These are phyloP conservation scores for Percopsis transmontana DNA, from an alignment of 2,113 vertebrate genomes.

Conservation along the genomic window DNA sequence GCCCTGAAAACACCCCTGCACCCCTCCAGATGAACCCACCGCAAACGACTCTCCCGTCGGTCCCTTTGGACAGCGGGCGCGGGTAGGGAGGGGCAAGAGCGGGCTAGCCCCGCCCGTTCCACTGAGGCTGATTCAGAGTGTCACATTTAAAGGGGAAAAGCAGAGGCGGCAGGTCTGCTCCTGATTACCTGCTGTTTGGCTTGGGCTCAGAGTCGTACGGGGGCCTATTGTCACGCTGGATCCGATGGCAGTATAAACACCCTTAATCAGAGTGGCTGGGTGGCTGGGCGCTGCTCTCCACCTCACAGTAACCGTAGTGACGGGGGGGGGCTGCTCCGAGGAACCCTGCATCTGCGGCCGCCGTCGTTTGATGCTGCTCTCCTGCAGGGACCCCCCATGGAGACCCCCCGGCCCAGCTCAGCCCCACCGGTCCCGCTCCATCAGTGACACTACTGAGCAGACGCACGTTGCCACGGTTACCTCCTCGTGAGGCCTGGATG, in stretches of 20 bases:
- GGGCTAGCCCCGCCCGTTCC: conserved; percentile 58
- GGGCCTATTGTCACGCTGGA: conserved; percentile 70
- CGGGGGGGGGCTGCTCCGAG: too few species aligned
- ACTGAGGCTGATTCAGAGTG: conserved; percentile 63
- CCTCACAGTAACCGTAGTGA: conserved; percentile 64
- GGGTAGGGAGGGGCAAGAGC: not conserved
- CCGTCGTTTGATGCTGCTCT: too few species aligned
- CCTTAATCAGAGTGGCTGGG: conserved; percentile 71
- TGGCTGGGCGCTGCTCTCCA: conserved; percentile 60
- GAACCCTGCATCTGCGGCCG: too few species aligned
- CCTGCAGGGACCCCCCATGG: too few species aligned
- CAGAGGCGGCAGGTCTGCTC: conserved; percentile 54
- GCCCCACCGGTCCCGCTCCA: too few species aligned
- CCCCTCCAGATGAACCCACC: not conserved
- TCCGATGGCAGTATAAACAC: conserved; percentile 73
- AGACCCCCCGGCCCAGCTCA: too few species aligned
- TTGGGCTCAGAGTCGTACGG: conserved; percentile 48
- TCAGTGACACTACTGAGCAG: too few species aligned
- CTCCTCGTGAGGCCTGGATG: too few species aligned
- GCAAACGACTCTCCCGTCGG: conserved; percentile 42
- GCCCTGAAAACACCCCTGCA: conserved; percentile 9
- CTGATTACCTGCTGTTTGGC: conserved; percentile 71
- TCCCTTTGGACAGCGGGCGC: conserved; percentile 16
- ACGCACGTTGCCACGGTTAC: too few species aligned
- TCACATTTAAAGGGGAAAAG: conserved; percentile 57